A percentile compares a stretch with the other conserved stretches of the same genome.
Conservation (phyloP, 2,113 vertebrate genomes). For the Pipa parva region DNA sequence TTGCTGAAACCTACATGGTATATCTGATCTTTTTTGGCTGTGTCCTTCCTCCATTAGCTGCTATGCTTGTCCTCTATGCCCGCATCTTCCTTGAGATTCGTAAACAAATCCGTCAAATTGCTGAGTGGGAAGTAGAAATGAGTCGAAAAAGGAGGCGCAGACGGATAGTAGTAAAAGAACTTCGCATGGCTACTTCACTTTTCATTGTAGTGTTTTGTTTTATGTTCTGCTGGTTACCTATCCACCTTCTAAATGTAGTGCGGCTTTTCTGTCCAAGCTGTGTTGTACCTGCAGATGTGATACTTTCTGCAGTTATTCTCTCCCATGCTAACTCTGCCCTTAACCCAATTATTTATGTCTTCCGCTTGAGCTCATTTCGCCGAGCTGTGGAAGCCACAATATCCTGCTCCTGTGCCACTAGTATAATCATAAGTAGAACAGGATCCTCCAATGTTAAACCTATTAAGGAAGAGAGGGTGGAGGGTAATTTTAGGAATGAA, state of each 20-base stretch:
- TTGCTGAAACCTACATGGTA: constrained; percentile 45
- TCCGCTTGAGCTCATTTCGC: constrained; percentile 46
- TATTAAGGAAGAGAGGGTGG: not conserved
- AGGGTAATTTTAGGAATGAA: not conserved
- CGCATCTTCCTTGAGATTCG: constrained; percentile 45
- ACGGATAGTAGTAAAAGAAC: constrained; percentile 31
- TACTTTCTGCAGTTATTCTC: constrained; percentile 39
- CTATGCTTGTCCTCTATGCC: constrained; percentile 46
- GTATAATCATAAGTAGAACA: not conserved
- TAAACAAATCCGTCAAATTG: constrained; percentile 42
- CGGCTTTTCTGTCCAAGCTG: constrained; percentile 39
- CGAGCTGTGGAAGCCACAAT: constrained; percentile 25
- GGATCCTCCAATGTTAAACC: not conserved
- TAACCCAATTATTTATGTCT: constrained; percentile 49
- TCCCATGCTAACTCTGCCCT: constrained; percentile 50
- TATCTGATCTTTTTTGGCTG: constrained; percentile 48
- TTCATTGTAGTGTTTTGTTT: constrained; percentile 47
- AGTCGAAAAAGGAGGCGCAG: constrained; percentile 13
- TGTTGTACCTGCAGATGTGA: constrained; percentile 2
- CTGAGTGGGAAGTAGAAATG: constrained; percentile 36
- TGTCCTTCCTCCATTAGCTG: constrained; percentile 28
- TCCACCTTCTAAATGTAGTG: constrained; percentile 45
- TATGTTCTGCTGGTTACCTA: constrained; percentile 45
- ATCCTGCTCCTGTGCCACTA: constrained; percentile 4
- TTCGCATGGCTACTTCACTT: constrained; percentile 45